Conservation (phyloP, 2,888 invertebrate genomes). For the Pantelozetes paolii region DNA sequence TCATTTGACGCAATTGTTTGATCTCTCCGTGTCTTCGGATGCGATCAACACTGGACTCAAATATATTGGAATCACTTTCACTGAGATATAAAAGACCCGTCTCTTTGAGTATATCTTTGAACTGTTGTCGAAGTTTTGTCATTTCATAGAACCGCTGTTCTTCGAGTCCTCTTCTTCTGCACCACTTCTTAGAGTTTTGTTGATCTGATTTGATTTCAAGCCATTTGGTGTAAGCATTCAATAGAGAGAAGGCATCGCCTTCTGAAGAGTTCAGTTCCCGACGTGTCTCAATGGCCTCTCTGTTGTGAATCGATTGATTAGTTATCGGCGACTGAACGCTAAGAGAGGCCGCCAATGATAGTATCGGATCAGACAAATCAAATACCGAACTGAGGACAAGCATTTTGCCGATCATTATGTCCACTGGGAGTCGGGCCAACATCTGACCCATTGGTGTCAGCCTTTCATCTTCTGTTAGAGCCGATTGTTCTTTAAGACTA, state of each 20-base stretch:
- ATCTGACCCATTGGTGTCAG: constrained; percentile 81
- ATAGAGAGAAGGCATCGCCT: constrained; percentile 86
- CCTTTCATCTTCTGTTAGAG: constrained; percentile 71
- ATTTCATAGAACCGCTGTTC: constrained; percentile 96
- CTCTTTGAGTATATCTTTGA: constrained; percentile 68
- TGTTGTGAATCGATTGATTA: constrained; percentile 77
- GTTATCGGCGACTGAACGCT: constrained; percentile 92
- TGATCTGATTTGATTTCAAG: constrained; percentile 64
- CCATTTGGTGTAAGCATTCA: constrained; percentile 86
- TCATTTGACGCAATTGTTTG: constrained; percentile 75
- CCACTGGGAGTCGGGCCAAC: constrained; percentile 83
- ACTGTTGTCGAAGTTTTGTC: constrained; percentile 84
- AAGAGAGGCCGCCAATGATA: constrained; percentile 83
- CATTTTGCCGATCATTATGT: constrained; percentile 92
- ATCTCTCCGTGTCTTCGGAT: constrained; percentile 81
- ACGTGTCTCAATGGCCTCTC: constrained; percentile 71
- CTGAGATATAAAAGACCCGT: constrained; percentile 50
- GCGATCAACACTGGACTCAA: constrained; percentile 61
- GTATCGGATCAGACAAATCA: constrained; percentile 71
- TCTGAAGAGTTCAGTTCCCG: constrained; percentile 83
- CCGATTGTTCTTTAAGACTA: constrained; percentile 82
- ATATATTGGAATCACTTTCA: neutral
- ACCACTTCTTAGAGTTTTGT: constrained; percentile 69
- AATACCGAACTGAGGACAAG: constrained; percentile 85
- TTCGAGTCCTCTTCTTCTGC: constrained; percentile 80